These are phyloP conservation scores for Cynopterus sphinx DNA, from an alignment of 2,797 vertebrate genomes.

Conservation along the genomic window DNA sequence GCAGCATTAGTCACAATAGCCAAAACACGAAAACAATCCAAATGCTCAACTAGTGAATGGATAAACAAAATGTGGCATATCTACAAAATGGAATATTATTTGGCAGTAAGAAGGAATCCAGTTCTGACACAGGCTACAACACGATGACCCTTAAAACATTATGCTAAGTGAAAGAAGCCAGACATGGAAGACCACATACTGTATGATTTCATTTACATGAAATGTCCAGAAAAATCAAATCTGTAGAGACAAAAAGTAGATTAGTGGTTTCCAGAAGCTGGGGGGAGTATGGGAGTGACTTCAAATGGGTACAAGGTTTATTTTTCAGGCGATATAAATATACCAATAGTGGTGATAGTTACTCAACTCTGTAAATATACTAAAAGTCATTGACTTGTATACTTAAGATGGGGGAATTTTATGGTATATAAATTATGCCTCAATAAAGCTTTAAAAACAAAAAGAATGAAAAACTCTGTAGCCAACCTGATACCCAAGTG, in stretches of 20 bases:
- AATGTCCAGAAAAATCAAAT: conserved; percentile 17
- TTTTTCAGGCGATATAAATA: conserved; percentile 15
- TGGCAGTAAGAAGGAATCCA: not conserved
- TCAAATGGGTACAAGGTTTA: not conserved
- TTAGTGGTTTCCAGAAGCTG: not conserved
- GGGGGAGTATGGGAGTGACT: not conserved
- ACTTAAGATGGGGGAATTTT: not conserved
- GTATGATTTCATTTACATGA: not conserved
- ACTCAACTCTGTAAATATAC: not conserved
- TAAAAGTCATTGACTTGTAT: not conserved
- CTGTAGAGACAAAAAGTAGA: not conserved
- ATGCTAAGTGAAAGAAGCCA: not conserved
- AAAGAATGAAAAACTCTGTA: conserved; percentile 18
- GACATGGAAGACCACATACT: not conserved
- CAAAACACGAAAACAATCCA: not conserved
- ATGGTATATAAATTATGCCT: not conserved
- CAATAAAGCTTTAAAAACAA: not conserved
- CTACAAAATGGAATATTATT: not conserved
- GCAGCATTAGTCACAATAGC: not conserved
- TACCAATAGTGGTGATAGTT: not conserved
- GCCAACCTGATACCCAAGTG: not conserved
- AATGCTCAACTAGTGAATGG: not conserved
- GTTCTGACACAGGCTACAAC: not conserved
- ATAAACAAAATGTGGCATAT: conserved; percentile 4
- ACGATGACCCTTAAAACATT: not conserved